These are phyloP conservation scores for Leptopilina syphax DNA, from an alignment of 2,888 invertebrate species.

Conservation along the genomic window DNA sequence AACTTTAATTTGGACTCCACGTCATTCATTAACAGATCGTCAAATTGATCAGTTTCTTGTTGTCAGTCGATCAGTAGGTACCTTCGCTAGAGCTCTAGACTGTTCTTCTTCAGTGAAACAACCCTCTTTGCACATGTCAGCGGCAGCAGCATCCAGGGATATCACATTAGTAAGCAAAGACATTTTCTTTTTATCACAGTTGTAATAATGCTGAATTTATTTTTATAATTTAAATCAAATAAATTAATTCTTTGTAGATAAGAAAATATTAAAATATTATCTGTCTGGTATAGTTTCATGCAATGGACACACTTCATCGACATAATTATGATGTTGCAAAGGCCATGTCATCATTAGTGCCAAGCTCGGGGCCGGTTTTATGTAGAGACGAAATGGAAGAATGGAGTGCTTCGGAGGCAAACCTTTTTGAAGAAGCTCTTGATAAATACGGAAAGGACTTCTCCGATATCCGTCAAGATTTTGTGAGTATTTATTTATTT, in stretches of 20 bases:
- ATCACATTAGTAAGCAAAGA: conserved; percentile 87
- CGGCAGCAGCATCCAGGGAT: conserved; percentile 98
- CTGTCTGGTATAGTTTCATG: conserved; percentile 87
- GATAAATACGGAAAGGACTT: conserved; percentile 99
- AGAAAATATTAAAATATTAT: background rate
- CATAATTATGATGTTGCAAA: conserved; percentile 94
- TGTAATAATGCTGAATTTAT: no score
- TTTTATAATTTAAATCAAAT: no score
- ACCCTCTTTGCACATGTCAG: conserved; percentile 99
- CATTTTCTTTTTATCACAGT: background rate
- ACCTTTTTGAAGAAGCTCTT: conserved; percentile 98
- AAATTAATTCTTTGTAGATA: no score
- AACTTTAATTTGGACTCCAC: conserved; percentile 96
- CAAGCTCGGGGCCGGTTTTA: conserved; percentile 95
- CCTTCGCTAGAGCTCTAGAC: conserved; percentile 98
- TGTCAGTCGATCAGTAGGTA: conserved; percentile 95
- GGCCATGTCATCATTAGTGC: conserved; percentile 95
- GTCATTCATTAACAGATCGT: conserved; percentile 92
- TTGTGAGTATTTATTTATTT: conserved; percentile 83
- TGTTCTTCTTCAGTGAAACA: conserved; percentile 99
- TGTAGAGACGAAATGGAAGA: conserved; percentile 99
- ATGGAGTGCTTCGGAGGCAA: conserved; percentile 99
- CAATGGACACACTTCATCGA: conserved; percentile 97
- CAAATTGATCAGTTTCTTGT: conserved; percentile 99
- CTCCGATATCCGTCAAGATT: conserved; percentile 97